Evolutionary conservation across 2,888 invertebrate genomes (phyloP).

Genomic region (Protophormia terraenovae): DNA sequence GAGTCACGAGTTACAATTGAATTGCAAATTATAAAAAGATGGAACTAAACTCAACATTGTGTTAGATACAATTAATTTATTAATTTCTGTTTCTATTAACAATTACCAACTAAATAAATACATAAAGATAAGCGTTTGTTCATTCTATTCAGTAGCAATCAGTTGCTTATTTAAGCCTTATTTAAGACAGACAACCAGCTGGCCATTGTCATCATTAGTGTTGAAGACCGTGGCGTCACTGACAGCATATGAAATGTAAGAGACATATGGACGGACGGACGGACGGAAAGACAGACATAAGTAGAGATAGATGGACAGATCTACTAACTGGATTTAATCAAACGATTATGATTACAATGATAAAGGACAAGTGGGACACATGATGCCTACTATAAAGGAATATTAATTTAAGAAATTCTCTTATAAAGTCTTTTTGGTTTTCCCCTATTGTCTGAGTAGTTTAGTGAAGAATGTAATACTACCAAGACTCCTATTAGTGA

Average conservation of each 20-base stretch:
- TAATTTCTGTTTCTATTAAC: constrained; percentile 58
- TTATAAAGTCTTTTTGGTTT: constrained; percentile 2
- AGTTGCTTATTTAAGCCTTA: no score
- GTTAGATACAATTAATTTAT: constrained; percentile 64
- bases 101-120: constrained; percentile 33
- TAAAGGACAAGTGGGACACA: constrained; percentile 16
- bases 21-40: constrained; percentile 57
- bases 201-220: constrained; percentile 67
- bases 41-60: constrained; percentile 29
- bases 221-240: constrained; percentile 68
- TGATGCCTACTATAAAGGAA: background rate
- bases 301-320: constrained; percentile 28
- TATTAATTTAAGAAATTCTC: background rate
- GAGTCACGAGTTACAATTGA: constrained; percentile 60
- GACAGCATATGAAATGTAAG: constrained; percentile 58
- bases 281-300: constrained; percentile 36
- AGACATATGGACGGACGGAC: constrained; percentile 15
- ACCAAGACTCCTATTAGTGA: constrained; percentile 37
- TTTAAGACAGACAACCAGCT: constrained; percentile 49
- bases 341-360: constrained; percentile 33
- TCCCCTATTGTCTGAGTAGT: constrained; percentile 24
- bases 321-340: constrained; percentile 52
- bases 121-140: constrained; percentile 13
- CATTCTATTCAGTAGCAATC: constrained; percentile 9
- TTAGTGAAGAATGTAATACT: constrained; percentile 47